phyloP scores from a whole-genome alignment of 2,797 vertebrate species.

The Diplodus puntazzo region DNA sequence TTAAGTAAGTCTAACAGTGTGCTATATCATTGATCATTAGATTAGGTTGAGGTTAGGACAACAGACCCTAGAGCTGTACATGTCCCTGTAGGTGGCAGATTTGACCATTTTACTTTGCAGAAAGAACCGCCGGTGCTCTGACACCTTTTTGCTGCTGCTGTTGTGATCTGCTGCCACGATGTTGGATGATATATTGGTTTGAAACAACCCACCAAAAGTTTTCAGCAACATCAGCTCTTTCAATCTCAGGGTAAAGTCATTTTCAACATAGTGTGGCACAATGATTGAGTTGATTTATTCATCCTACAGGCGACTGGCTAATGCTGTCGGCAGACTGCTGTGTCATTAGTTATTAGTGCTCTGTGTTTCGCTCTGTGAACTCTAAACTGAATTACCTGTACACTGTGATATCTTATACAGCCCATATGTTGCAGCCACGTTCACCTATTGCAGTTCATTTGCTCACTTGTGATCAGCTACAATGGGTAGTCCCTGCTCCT shows the following conservation, averaged over 20 bases:
- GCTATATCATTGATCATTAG: too few species aligned
- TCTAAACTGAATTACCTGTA: constrained; percentile 7
- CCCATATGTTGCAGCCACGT: background rate
- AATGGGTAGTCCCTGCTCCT: background rate
- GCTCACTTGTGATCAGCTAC: background rate
- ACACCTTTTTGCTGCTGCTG: constrained; percentile 26
- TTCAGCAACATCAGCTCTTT: constrained; percentile 58
- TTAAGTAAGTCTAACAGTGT: too few species aligned
- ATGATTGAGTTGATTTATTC: constrained; percentile 63
- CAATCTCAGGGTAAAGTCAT: constrained; percentile 45
- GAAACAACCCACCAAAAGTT: constrained; percentile 41
- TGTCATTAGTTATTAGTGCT: constrained; percentile 40
- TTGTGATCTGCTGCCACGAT: constrained; percentile 29
- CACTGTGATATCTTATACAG: background rate
- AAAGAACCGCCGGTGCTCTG: background rate
- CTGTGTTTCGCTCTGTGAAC: constrained; percentile 20
- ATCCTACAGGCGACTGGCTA: constrained; percentile 28
- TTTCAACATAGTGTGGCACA: constrained; percentile 40
- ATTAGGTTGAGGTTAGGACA: too few species aligned
- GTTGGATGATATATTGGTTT: constrained; percentile 31
- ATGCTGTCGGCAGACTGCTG: constrained; percentile 37
- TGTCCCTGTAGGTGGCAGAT: background rate
- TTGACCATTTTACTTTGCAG: too few species aligned
- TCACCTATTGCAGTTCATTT: constrained; percentile 6
- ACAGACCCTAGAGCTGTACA: too few species aligned